Evolutionary conservation across 2,888 invertebrate species (phyloP).

Genomic region (Meteorus colon): DNA sequence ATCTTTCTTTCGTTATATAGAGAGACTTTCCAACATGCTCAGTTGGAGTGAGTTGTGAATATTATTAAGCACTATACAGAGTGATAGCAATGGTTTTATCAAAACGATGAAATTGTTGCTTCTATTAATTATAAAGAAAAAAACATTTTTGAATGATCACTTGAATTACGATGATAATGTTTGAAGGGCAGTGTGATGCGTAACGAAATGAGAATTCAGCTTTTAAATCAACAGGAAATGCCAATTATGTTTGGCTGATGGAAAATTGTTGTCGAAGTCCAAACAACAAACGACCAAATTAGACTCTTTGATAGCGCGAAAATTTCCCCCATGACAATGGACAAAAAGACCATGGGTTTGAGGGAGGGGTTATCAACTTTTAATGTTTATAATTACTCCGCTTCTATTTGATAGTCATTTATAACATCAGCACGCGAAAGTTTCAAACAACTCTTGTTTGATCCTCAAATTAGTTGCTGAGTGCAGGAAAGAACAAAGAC

Average conservation of each 20-base stretch:
- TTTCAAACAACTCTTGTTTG: background rate
- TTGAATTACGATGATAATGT: background rate
- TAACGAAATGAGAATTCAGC: background rate
- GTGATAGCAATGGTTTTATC: too few species aligned
- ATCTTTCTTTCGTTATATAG: background rate
- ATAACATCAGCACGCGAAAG: background rate
- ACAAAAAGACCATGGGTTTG: conserved; percentile 57
- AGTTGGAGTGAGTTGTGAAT: background rate
- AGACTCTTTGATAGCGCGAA: conserved; percentile 59
- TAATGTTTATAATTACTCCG: background rate
- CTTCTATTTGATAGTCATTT: background rate
- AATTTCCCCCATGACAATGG: conserved; percentile 57
- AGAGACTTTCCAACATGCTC: background rate
- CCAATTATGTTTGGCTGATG: conserved; percentile 14
- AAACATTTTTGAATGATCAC: background rate
- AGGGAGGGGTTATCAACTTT: conserved; percentile 41
- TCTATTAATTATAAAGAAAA: background rate
- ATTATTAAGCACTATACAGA: background rate
- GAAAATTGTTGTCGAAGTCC: background rate
- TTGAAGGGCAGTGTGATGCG: too few species aligned
- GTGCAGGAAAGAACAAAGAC: background rate
- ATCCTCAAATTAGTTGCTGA: background rate
- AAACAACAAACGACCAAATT: conserved; percentile 58
- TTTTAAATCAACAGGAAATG: background rate
- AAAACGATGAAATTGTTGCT: background rate